phyloP scores from a whole-genome alignment of 1,140 invertebrate species.

The Lycorma delicatula region DNA sequence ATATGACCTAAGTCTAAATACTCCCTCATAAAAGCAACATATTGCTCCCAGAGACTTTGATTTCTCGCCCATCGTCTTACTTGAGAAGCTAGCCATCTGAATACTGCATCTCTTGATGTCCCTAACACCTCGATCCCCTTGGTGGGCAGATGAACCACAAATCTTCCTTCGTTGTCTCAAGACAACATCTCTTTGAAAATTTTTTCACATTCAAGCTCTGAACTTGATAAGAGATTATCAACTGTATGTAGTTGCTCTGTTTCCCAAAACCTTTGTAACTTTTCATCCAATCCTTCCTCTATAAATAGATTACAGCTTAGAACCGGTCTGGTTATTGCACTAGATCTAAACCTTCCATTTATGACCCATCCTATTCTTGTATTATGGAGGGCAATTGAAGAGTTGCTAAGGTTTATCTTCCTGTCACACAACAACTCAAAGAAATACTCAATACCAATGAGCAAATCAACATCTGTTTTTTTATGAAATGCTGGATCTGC shows the following conservation, averaged over 20 bases:
- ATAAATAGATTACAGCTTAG: not conserved
- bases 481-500: slow-evolving; percentile 18
- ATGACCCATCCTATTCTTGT: not conserved
- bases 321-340: not conserved
- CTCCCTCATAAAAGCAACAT: slow-evolving; percentile 31
- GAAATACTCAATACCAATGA: slow-evolving; percentile 8
- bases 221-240: not conserved
- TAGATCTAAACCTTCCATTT: not conserved
- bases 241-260: not conserved
- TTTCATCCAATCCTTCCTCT: not conserved
- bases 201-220: not conserved
- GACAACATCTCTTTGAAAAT: not conserved
- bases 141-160: slow-evolving; percentile 16
- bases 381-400: not conserved
- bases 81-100: slow-evolving; percentile 9
- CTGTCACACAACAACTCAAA: not conserved
- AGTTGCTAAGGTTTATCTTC: not conserved
- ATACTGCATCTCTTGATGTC: slow-evolving; percentile 3
- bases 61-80: slow-evolving; percentile 16
- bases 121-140: not conserved
- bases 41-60: slow-evolving; percentile 15
- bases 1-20: slow-evolving; percentile 29
- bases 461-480: slow-evolving; percentile 19
- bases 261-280: not conserved
- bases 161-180: not conserved